A percentile compares a stretch with the other conserved stretches of the same genome.
Evolutionary conservation across 2,113 vertebrate genomes (phyloP).

Genomic region (Mirza zaza): DNA sequence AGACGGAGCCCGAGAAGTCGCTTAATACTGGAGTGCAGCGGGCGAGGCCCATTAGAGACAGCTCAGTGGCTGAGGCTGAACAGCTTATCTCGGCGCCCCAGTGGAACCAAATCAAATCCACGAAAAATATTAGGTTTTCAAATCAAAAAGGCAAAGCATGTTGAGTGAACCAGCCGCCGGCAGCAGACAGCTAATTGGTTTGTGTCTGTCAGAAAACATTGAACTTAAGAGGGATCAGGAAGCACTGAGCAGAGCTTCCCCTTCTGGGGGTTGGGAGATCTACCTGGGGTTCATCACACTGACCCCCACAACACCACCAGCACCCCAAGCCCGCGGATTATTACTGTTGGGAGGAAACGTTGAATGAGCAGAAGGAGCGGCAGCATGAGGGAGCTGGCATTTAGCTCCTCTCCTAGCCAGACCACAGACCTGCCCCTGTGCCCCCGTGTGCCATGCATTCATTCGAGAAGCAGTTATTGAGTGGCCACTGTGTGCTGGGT

Average conservation of each 20-base stretch:
- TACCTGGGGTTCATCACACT: not conserved
- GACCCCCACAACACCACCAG: not conserved
- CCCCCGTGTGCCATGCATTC: not conserved
- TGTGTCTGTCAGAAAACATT: conserved; percentile 45
- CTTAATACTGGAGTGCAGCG: not conserved
- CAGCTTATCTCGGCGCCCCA: conserved; percentile 39
- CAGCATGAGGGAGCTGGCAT: not conserved
- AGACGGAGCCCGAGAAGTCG: not conserved
- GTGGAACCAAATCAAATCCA: conserved; percentile 62
- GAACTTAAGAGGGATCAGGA: not conserved
- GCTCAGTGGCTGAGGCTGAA: conserved; percentile 16
- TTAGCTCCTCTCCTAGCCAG: not conserved
- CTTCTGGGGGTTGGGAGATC: not conserved
- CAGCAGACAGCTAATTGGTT: conserved; percentile 57
- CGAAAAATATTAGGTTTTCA: conserved; percentile 70
- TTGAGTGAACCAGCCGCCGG: conserved; percentile 2
- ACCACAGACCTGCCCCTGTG: not conserved
- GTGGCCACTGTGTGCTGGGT: not conserved
- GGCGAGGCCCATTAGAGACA: not conserved
- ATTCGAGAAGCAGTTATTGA: not conserved
- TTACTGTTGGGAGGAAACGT: not conserved
- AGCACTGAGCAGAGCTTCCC: not conserved
- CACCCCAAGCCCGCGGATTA: not conserved
- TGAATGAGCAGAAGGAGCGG: not conserved
- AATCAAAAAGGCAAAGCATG: conserved; percentile 34